These are phyloP conservation scores for Desmodus rotundus DNA, from an alignment of 2,113 vertebrate species.

Conservation along the genomic window DNA sequence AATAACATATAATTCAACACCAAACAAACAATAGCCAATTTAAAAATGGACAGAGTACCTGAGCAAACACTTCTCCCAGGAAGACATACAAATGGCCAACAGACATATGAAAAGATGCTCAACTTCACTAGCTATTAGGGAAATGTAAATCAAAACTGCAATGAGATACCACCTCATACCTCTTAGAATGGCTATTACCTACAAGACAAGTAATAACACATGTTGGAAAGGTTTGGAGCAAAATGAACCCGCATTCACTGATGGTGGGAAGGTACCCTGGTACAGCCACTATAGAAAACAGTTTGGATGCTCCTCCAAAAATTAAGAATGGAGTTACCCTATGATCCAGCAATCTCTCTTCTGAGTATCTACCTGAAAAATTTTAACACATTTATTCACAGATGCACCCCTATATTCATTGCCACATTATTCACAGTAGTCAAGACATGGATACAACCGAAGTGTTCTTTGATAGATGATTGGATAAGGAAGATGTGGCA, in stretches of 20 bases:
- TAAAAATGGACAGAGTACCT: background rate
- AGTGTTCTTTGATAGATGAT: background rate
- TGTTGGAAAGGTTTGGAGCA: background rate
- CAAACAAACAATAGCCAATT: background rate
- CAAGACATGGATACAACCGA: background rate
- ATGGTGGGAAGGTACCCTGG: background rate
- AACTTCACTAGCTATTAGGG: background rate
- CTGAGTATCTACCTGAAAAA: background rate
- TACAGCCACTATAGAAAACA: background rate
- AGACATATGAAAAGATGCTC: background rate
- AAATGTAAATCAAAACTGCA: background rate
- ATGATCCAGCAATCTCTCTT: background rate
- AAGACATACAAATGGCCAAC: background rate
- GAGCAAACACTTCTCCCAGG: background rate
- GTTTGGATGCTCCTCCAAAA: background rate
- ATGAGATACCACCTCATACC: background rate
- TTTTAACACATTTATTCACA: background rate
- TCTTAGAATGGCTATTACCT: background rate
- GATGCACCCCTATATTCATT: background rate
- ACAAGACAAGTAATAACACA: background rate
- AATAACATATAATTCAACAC: background rate
- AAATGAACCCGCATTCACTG: background rate
- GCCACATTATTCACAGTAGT: background rate
- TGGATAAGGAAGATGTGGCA: background rate
- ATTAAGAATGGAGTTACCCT: background rate